Percentiles rank a stretch among this genome's conserved stretches.
Conservation (phyloP, 2,797 vertebrate genomes). For the Enteromius treurensis region DNA sequence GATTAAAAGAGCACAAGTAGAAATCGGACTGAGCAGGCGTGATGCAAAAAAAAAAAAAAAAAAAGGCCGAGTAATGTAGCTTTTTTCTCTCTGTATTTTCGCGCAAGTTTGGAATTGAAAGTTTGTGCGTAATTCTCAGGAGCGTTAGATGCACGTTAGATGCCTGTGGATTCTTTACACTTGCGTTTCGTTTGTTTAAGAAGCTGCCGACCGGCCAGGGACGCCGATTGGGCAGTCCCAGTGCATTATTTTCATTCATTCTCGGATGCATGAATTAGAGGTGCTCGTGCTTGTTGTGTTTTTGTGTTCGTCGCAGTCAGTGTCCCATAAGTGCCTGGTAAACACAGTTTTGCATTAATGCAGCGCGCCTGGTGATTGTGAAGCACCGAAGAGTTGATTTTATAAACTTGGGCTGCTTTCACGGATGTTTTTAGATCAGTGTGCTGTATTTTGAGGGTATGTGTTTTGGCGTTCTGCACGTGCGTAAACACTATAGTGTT, state of each 20-base stretch:
- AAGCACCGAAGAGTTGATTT: background rate
- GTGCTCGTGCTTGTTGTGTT: conserved; percentile 11
- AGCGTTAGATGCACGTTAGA: conserved; percentile 35
- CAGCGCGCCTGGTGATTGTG: background rate
- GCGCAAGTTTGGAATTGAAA: conserved; percentile 48
- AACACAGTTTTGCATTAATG: conserved; percentile 25
- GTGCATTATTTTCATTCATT: conserved; percentile 35
- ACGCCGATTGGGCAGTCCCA: background rate
- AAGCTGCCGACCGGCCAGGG: conserved; percentile 6
- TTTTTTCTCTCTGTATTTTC: conserved; percentile 2
- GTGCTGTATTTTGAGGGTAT: background rate
- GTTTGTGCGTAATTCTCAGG: conserved; percentile 33
- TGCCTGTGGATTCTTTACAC: conserved; percentile 42
- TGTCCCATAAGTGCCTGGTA: background rate
- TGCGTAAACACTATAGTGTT: background rate
- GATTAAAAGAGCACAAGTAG: conserved; percentile 43
- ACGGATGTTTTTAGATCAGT: background rate
- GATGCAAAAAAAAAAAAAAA: background rate
- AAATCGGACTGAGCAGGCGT: background rate
- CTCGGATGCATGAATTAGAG: conserved; percentile 8
- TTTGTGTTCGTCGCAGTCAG: background rate
- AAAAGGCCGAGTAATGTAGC: background rate
- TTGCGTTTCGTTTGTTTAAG: background rate
- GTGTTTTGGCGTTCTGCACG: background rate
- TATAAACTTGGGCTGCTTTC: conserved; percentile 2